A percentile compares a stretch with the other conserved stretches of the same genome.
Evolutionary conservation across 1,140 invertebrate species (phyloP).

Genomic region (Aphis gossypii): DNA sequence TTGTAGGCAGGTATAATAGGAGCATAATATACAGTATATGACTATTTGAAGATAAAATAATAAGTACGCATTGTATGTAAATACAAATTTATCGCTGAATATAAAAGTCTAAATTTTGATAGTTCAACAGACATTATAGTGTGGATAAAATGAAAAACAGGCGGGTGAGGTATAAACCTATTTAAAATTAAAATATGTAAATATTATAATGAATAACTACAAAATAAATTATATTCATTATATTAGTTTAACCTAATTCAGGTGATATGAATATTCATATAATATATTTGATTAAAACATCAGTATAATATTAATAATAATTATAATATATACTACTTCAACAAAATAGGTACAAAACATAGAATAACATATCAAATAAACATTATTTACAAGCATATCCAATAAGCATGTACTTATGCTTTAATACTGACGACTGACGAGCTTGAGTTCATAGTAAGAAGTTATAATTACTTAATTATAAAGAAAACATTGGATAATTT

Average conservation of each 20-base stretch:
- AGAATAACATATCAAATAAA: not conserved
- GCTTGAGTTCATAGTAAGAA: too few relatives aligned
- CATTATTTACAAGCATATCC: not conserved
- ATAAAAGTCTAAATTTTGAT: not conserved
- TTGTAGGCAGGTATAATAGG: not conserved
- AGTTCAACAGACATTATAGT: not conserved
- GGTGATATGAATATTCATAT: too few relatives aligned
- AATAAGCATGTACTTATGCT: too few relatives aligned
- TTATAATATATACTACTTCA: too few relatives aligned
- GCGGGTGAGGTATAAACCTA: not conserved
- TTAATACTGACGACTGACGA: too few relatives aligned
- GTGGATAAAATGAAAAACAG: not conserved
- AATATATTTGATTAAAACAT: too few relatives aligned
- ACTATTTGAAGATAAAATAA: constrained; percentile 1
- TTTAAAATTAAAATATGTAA: not conserved
- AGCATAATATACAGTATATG: not conserved
- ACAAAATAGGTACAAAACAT: not conserved
- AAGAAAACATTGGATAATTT: too few relatives aligned
- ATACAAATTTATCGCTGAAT: constrained; percentile 4
- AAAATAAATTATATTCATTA: not conserved
- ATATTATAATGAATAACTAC: not conserved
- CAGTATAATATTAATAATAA: too few relatives aligned
- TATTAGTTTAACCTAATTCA: too few relatives aligned
- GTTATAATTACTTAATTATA: too few relatives aligned
- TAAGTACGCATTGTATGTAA: constrained; percentile 19